A percentile compares a stretch with the other conserved stretches of the same genome.
These are phyloP conservation scores for Cyanoliseus patagonus DNA, from an alignment of 2,113 vertebrate species.

Conservation along the genomic window DNA sequence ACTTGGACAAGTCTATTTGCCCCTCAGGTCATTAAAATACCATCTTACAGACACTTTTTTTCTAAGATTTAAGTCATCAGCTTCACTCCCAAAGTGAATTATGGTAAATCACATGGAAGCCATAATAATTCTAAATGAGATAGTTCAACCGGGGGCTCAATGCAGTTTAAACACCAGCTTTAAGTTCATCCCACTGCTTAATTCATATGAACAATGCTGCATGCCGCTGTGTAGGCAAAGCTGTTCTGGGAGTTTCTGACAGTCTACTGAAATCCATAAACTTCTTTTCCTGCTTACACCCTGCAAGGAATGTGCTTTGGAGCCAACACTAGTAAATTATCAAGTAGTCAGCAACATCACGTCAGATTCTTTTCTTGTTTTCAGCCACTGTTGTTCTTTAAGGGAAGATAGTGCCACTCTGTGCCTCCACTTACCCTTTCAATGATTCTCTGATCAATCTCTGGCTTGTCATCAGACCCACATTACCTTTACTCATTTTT, in stretches of 20 bases:
- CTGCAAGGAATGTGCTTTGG: neutral
- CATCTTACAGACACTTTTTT: neutral
- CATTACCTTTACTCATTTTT: neutral
- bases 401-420: neutral
- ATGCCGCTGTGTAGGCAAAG: neutral
- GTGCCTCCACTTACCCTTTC: neutral
- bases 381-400: neutral
- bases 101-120: neutral
- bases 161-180: neutral
- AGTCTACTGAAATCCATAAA: neutral
- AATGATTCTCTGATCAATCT: neutral
- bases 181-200: neutral
- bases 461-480: neutral
- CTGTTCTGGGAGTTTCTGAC: neutral
- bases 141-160: neutral
- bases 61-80: neutral
- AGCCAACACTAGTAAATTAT: slow-evolving; percentile 5
- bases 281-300: neutral
- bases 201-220: neutral
- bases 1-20: neutral
- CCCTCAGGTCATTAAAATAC: neutral
- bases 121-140: neutral
- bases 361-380: slow-evolving; percentile 4
- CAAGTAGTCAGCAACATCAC: neutral
- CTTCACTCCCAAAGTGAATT: neutral